Evolutionary conservation across 1,140 invertebrate species (phyloP), one percentile per base, ranked within the genome.

Genomic region (Copidosoma floridanum): DNA sequence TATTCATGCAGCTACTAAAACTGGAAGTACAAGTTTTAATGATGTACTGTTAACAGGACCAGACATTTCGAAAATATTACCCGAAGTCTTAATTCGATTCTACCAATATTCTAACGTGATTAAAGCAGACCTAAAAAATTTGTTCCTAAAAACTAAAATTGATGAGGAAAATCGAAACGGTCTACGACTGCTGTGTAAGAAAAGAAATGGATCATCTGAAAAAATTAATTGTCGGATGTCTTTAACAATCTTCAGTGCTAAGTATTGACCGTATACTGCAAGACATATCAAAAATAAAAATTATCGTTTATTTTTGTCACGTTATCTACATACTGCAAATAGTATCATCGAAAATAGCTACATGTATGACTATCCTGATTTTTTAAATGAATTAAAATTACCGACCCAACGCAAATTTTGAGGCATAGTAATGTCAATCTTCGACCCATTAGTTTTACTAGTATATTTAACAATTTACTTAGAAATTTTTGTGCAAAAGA

Each of bases 391-490:
- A 5, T 32, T 12, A 7, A 32, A 27, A 26, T 27, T 27, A 6
- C 44, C 50, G 3, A 52, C 50, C 2, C 35, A 52, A 14, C 23
- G 44, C 6, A 12, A 47, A 16, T 47, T 47, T 27, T 47, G 3
- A 5, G 27, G 44, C 23, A 16, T 47, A 14, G 16, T 27, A 3
- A 47, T 47, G 44, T 47, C 44, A 3, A 26, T 47, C 14, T 32
- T 20, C 40, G 18, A 14, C 16, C 12, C 12, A 0, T 56, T 69
- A 11, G 67, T 7, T n/a, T 41, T 41, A 8, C 40, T 41, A 6
- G 5, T 16, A 20, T 16, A 7, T n/a, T 14, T 41, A 6, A 41
- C 40, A 20, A 14, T 41, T 14, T 6, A 16, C 18, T 41, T 16
- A 20, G 8, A 16, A 20, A 41, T 41, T 8, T 6, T 41, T 6